phyloP scores from a whole-genome alignment of 2,113 vertebrate genomes.

The Melanerpes formicivorus region DNA sequence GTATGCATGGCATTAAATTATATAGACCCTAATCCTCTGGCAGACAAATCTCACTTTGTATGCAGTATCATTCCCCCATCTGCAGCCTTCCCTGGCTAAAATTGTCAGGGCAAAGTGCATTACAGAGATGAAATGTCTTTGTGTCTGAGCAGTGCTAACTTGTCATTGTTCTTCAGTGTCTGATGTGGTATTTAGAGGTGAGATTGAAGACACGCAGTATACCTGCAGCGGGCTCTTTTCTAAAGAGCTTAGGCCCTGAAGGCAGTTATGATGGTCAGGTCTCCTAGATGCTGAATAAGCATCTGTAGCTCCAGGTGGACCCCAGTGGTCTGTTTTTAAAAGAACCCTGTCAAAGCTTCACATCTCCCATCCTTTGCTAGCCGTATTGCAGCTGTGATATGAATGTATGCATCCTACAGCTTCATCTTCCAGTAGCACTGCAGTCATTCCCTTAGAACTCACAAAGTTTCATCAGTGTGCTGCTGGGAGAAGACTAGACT shows the following conservation, averaged over 20 bases:
- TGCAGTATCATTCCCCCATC: not conserved
- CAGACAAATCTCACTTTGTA: not conserved
- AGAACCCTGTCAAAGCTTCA: not conserved
- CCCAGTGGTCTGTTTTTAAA: not conserved
- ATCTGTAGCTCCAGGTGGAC: not conserved
- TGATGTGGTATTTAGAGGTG: not conserved
- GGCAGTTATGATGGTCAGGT: not conserved
- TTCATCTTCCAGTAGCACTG: not conserved
- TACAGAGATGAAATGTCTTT: not conserved
- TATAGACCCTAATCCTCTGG: not conserved
- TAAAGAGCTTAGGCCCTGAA: not conserved
- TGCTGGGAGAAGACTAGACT: not conserved
- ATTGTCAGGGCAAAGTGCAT: not conserved
- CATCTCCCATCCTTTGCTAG: not conserved
- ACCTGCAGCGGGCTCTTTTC: not conserved
- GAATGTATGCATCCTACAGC: not conserved
- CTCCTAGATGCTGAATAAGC: not conserved
- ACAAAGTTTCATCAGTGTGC: not conserved
- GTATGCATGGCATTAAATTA: not conserved
- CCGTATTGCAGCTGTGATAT: rapidly evolving
- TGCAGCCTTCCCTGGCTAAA: not conserved
- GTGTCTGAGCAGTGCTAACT: not conserved
- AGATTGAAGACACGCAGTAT: not conserved
- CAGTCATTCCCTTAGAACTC: not conserved
- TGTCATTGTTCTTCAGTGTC: not conserved